Evolutionary conservation across 2,888 invertebrate species (phyloP), one percentile per base, ranked within the genome.

Genomic region (Adineta ricciae): DNA sequence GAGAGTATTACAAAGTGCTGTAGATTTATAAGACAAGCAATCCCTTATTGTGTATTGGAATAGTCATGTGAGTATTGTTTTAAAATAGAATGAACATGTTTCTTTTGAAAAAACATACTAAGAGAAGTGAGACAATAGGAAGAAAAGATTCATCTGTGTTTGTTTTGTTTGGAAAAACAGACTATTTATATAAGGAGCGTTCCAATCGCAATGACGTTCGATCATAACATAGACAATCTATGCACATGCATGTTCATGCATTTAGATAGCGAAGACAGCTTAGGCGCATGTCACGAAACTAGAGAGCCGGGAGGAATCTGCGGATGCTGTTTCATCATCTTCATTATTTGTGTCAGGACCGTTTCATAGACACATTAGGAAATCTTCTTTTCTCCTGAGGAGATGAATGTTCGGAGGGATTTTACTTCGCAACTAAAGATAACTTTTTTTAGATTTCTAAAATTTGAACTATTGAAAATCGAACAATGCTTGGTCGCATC

Each of bases 321-420:
- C 64, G 64, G 64, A 64, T 64, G 64, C 64, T 32, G 64, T 64
- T 64, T 32, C 64, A 64, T 64, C 64, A 64, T 64, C 64, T 32
- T 64, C 32, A 64, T 64, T 64, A 64, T 64, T 64, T 64, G 64
- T 64, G 64, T 64, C 64, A 64, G 64, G 11, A 64, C 64, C 32
- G 16, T 14, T 16, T 64, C 27, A 64, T 64, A 64, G 64, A 3
- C 64, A 16, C 46, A 11, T 46, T 32, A 27, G 32, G 19, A 19
- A 4, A 27, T 32, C 19, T 32, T 52, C 21, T 21, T 52, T 32
- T 64, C 14, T 64, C 32, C 11, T 32, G 27, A 16, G 14, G 32
- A 32, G 32, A 64, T 32, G 32, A 4, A 64, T 27, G 64, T 32
- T 32, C 19, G 5, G 32, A 32, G 64, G 32, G 64, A 32, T 64